Evolutionary conservation across 2,797 vertebrate species (phyloP).

Genomic region (Dendrocincla tyrannina): DNA sequence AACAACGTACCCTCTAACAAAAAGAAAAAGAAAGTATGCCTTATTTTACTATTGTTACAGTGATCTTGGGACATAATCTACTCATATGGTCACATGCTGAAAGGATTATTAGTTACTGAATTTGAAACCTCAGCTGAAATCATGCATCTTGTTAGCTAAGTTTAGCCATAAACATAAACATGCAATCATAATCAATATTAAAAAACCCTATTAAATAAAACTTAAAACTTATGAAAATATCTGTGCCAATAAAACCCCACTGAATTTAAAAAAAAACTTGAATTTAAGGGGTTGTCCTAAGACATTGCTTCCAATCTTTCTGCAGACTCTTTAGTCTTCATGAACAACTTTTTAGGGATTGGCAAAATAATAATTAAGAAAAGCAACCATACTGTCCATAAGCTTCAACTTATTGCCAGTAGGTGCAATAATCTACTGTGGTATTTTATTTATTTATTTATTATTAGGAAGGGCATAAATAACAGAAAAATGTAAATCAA

Average conservation of each 20-base stretch:
- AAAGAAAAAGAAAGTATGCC: neutral
- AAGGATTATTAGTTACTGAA: neutral
- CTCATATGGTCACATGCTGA: neutral
- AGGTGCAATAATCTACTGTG: neutral
- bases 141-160: neutral
- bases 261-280: accelerated
- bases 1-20: neutral
- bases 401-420: neutral
- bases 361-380: neutral
- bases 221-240: neutral
- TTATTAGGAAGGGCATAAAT: neutral
- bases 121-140: neutral
- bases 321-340: neutral
- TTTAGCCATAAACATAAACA: neutral
- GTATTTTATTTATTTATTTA: neutral
- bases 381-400: neutral
- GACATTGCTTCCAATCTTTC: neutral
- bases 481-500: neutral
- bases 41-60: neutral
- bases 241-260: accelerated
- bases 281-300: neutral
- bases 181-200: neutral
- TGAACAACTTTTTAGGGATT: neutral
- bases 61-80: neutral
- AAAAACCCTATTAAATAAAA: neutral